Evolutionary conservation across 1,140 invertebrate species (phyloP), one percentile per base, ranked within the genome.

Genomic region (Hypsibius dujardini): DNA sequence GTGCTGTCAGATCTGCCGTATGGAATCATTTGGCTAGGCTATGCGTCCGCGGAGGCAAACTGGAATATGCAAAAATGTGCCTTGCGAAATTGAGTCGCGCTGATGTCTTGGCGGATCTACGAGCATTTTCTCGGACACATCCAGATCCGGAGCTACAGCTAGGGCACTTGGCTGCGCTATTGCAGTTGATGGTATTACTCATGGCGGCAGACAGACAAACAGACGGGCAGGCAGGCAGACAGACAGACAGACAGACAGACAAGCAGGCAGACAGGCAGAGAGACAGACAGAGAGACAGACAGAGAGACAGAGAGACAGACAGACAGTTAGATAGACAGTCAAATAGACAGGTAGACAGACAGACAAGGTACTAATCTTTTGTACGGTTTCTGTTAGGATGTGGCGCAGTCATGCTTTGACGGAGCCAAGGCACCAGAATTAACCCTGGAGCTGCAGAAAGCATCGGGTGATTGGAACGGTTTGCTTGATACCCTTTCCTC

Each of bases 21-120:
- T 28, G 28, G 62, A 12, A 67, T 42, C 62, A 67, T 42, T 42
- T 67, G 12, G 62, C 62, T 42, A 12, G 62, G 62, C 45, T 67
- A 45, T 67, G 62, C 45, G 62, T 67, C 42, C 12, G 42, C 7
- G 12, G 12, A 45, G 62, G 62, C 3, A 67, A 67, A 42, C 42
- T 67, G 62, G 62, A 67, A 12, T 67, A 67, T 42, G 62, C 62
- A 3, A 67, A 67, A 67, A 42, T 67, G 3, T 67, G 62, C 42
- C 42, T 67, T 3, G 62, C 12, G 12, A 67, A 67, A 42, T 42
- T 67, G 62, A 42, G 62, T 15, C 62, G 42, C 42, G 62, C 45
- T 12, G 62, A 12, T 42, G 7, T 67, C 12, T 42, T 67, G 12
- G 62, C 12, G 62, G 62, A 67, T 67, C 12, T 67, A 67, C 62